A percentile compares a stretch with the other conserved stretches of the same genome.
Conservation (phyloP, 1,140 invertebrate species). For the Caenorhabditis remanei region DNA sequence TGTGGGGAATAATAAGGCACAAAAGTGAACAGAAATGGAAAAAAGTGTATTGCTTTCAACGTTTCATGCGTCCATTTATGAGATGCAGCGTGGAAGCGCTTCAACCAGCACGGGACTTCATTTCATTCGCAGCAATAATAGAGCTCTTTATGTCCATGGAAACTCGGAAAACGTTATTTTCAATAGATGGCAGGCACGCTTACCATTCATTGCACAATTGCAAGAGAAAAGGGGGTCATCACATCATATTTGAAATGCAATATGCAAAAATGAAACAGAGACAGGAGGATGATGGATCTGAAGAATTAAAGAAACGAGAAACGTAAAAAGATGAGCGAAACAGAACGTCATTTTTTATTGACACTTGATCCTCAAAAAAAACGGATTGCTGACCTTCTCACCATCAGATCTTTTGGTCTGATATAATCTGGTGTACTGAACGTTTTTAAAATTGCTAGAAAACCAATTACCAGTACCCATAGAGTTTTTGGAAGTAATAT, state of each 20-base stretch:
- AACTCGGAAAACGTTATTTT: background rate
- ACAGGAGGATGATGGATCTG: background rate
- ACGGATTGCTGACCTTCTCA: background rate
- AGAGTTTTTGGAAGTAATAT: too few relatives aligned
- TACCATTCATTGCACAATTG: background rate
- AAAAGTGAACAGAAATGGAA: background rate
- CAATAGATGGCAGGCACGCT: background rate
- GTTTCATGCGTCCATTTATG: conserved; percentile 18
- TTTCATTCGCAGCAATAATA: background rate
- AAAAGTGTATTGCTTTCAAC: background rate
- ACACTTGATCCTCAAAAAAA: conserved; percentile 12
- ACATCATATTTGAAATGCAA: conserved; percentile 14
- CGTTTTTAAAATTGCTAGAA: too few relatives aligned
- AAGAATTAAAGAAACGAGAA: background rate
- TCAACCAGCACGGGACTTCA: too few relatives aligned
- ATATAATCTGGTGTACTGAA: too few relatives aligned
- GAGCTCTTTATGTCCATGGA: conserved; percentile 18
- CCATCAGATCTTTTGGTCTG: too few relatives aligned
- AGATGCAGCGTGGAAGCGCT: background rate
- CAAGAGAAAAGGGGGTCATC: background rate
- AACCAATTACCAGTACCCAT: too few relatives aligned
- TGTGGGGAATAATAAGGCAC: background rate
- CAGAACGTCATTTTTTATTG: conserved; percentile 1
- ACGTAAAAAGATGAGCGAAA: background rate
- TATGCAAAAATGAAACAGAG: conserved; percentile 20